Evolutionary conservation across 1,140 invertebrate species (phyloP).

Genomic region (Phymastichus coffea): DNA sequence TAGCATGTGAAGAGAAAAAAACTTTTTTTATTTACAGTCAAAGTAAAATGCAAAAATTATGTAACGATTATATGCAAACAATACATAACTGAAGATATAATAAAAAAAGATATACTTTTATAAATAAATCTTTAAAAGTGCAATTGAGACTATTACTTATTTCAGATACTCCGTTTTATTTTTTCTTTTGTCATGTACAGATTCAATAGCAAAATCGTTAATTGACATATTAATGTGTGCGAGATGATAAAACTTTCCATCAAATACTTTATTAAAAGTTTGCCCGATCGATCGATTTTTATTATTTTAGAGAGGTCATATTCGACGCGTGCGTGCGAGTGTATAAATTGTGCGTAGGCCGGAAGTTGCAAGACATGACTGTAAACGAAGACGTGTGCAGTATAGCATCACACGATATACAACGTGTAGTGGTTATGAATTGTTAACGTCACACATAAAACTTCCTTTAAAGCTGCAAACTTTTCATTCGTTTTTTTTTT

Average conservation of each 20-base stretch:
- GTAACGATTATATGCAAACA: background rate
- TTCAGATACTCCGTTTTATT: no score
- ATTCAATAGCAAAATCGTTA: conserved; percentile 15
- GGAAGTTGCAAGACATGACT: background rate
- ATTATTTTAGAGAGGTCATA: background rate
- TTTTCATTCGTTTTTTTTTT: no score
- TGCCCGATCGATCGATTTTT: no score
- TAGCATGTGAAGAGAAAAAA: background rate
- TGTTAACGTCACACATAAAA: no score
- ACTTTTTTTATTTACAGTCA: conserved; percentile 3
- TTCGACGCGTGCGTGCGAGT: background rate
- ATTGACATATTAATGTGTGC: no score
- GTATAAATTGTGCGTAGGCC: conserved; percentile 1
- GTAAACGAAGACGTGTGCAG: background rate
- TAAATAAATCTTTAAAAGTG: no score
- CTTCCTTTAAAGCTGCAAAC: no score
- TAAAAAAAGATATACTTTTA: conserved; percentile 20
- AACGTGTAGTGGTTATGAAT: no score
- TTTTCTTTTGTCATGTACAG: no score
- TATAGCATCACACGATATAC: background rate
- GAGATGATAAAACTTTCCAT: no score
- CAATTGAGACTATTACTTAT: no score
- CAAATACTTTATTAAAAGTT: no score
- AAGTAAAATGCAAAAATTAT: background rate
- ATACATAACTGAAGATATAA: background rate